Evolutionary conservation across 2,113 vertebrate species (phyloP).

Genomic region (Actenoides hombroni): DNA sequence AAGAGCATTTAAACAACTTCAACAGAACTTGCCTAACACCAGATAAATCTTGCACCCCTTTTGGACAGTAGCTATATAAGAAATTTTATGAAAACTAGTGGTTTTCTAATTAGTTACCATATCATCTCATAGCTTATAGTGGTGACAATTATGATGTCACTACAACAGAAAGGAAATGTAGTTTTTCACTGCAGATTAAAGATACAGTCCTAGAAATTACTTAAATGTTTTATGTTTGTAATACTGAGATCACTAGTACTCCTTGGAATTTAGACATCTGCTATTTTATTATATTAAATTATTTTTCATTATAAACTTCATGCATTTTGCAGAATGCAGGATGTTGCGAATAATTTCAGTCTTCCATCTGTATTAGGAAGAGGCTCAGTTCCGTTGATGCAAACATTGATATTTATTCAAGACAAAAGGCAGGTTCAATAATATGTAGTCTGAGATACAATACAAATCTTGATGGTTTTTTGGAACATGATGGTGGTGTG

Average conservation of each 20-base stretch:
- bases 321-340: not conserved
- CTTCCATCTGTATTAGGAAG: not conserved
- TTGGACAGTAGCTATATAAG: not conserved
- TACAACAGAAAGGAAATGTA: not conserved
- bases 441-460: not conserved
- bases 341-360: not conserved
- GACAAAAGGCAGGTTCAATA: not conserved
- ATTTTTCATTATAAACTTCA: not conserved
- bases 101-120: not conserved
- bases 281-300: not conserved
- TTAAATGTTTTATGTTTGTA: not conserved
- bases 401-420: not conserved
- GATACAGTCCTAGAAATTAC: not conserved
- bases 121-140: not conserved
- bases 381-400: not conserved
- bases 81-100: not conserved
- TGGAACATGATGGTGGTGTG: not conserved
- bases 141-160: not conserved
- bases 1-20: not conserved
- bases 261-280: not conserved
- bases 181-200: not conserved
- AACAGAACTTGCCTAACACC: not conserved
- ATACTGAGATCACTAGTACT: not conserved
- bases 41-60: not conserved
- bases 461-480: not conserved